Evolutionary conservation across 2,888 invertebrate genomes (phyloP).

Genomic region (Bellardia bayeri): DNA sequence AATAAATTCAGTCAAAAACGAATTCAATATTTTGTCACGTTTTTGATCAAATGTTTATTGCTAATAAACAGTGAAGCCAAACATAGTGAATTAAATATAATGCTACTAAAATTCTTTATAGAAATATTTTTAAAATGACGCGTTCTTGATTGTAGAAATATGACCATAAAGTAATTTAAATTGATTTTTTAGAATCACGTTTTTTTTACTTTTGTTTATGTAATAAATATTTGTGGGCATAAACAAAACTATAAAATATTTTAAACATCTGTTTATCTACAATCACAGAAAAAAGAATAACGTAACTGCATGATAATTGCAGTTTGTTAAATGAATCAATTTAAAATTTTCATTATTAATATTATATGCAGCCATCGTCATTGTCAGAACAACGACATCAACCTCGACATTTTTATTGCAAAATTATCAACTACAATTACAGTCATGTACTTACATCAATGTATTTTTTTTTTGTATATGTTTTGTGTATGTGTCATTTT

Average conservation of each 20-base stretch:
- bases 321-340: background rate
- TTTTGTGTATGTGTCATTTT: slow-evolving; percentile 37
- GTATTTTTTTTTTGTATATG: background rate
- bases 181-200: too few relatives aligned
- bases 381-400: background rate
- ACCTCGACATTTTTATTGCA: slow-evolving; percentile 23
- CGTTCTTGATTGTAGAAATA: too few relatives aligned
- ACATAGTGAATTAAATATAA: too few relatives aligned
- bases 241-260: background rate
- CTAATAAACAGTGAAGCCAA: too few relatives aligned
- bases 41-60: too few relatives aligned
- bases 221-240: too few relatives aligned
- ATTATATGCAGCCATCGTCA: slow-evolving; percentile 27
- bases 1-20: too few relatives aligned
- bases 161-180: too few relatives aligned
- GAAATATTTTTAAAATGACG: too few relatives aligned
- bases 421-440: slow-evolving; percentile 42
- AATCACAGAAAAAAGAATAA: background rate
- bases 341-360: slow-evolving; percentile 7
- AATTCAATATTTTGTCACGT: too few relatives aligned
- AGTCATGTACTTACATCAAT: slow-evolving; percentile 10
- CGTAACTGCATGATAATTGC: background rate
- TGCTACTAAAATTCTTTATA: too few relatives aligned
- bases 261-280: slow-evolving; percentile 36
- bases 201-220: too few relatives aligned